phyloP scores from a whole-genome alignment of 2,888 invertebrate genomes.

The Perizoma flavofasciatum region DNA sequence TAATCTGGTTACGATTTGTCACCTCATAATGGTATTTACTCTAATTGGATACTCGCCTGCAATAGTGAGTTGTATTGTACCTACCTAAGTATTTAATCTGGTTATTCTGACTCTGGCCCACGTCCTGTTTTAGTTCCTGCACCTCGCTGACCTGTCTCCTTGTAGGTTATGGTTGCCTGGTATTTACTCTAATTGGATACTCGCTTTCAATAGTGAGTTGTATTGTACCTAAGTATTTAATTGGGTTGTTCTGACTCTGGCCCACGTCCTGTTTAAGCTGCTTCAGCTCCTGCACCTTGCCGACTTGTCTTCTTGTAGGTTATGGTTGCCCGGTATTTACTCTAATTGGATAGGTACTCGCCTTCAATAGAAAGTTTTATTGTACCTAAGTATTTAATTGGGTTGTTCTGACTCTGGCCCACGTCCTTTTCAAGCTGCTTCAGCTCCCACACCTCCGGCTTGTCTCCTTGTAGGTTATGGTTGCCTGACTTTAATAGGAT shows the following conservation, averaged over 20 bases:
- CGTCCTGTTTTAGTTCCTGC: conserved; percentile 50
- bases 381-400: conserved; percentile 60
- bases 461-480: too few relatives aligned
- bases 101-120: conserved; percentile 57
- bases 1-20: too few relatives aligned
- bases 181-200: not conserved
- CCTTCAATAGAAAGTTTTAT: conserved; percentile 53
- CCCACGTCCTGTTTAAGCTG: conserved; percentile 56
- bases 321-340: too few relatives aligned
- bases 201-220: conserved; percentile 67
- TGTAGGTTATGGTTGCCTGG: too few relatives aligned
- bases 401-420: conserved; percentile 55
- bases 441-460: too few relatives aligned
- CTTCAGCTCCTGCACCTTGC: conserved; percentile 48
- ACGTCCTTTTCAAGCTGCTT: conserved; percentile 41
- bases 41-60: conserved; percentile 52
- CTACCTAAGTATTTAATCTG: conserved; percentile 54
- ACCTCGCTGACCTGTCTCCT: conserved; percentile 36
- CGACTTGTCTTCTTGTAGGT: conserved; percentile 21
- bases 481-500: too few relatives aligned
- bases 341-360: too few relatives aligned
- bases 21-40: not conserved
- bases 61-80: conserved; percentile 68
- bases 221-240: conserved; percentile 63
- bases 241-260: conserved; percentile 53